Evolutionary conservation across 2,888 invertebrate genomes (phyloP), one percentile per base, ranked within the genome.

Genomic region (Idaea biselata): DNA sequence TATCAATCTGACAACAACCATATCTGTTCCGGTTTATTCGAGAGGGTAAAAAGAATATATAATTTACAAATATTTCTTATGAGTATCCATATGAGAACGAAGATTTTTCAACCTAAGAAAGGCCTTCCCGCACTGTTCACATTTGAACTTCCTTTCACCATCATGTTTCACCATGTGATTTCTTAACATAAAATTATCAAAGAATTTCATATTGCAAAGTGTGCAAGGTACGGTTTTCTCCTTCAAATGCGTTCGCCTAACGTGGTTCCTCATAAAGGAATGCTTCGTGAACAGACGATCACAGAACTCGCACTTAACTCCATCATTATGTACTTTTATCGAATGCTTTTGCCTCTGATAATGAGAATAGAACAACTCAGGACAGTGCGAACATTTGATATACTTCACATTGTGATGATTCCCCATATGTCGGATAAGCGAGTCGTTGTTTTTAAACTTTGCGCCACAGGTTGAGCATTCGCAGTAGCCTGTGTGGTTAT

Each of bases 101-200:
- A 95, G 79, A 73, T 94, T 94, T 59, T 94, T 94, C 18, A 93
- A 86, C 16, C 94, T 93, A 16, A 94, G 81, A 64, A 94, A 93
- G 55, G 93, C 90, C 66, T 93, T 94, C 0, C 93, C 93, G 65
- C 95, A 95, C 1, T 94, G 84, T 6, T 93, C 91, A 61, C 95
- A 95, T 59, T 87, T 86, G 60, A 93, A 94, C 60, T 88, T 89
- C 17, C 93, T 89, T 8, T 94, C 93, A 0, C 93, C 93, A 16
- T 91, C 87, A 64, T 94, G 94, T 18, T 90, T 91, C 0, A 91
- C 93, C 86, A 92, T 93, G 68, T 94, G 94, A 79, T 90, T 76
- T 57, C 71, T 84, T 60, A 91, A 65, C 16, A 86, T 73, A 60
- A 90, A 83, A 64, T 88, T 90, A 60, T 91, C 90, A 55, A 91